A percentile compares a stretch with the other conserved stretches of the same genome.
These are phyloP conservation scores for Cyrtorhinus lividipennis DNA, from an alignment of 1,140 invertebrate genomes.

Conservation along the genomic window DNA sequence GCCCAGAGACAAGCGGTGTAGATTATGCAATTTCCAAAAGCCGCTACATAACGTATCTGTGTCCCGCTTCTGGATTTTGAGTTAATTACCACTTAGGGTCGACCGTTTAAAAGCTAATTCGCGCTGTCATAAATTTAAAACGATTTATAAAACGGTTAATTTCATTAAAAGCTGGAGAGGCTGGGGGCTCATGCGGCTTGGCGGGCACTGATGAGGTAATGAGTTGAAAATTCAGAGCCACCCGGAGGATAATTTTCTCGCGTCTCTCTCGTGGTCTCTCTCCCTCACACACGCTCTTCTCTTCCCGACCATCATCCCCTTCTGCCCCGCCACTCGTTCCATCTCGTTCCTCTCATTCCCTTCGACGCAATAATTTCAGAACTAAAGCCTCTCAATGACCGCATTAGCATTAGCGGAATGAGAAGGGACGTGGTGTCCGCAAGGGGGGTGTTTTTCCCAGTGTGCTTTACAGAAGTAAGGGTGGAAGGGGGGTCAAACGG, in stretches of 20 bases:
- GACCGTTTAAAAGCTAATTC: conserved; percentile 8
- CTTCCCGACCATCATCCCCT: too few species aligned
- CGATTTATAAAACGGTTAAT: conserved; percentile 8
- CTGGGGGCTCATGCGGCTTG: not conserved
- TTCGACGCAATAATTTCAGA: conserved; percentile 1
- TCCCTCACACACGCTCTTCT: too few species aligned
- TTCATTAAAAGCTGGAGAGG: not conserved
- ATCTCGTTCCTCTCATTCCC: not conserved
- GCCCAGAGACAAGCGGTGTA: too few species aligned
- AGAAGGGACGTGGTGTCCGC: not conserved
- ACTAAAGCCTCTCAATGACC: not conserved
- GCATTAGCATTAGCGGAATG: not conserved
- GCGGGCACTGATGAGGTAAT: not conserved
- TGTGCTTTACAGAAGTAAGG: not conserved
- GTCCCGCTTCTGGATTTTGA: not conserved
- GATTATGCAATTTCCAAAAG: too few species aligned
- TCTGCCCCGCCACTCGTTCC: too few species aligned
- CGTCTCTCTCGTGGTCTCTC: not conserved
- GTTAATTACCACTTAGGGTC: not conserved
- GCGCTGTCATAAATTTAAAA: conserved; percentile 3
- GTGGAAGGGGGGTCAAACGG: not conserved
- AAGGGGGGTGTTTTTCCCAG: not conserved
- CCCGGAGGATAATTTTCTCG: not conserved
- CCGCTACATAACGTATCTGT: too few species aligned
- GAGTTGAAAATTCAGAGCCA: not conserved